Percentiles rank a stretch among this genome's conserved stretches.
These are phyloP conservation scores for Halcyon chelicuti DNA, from an alignment of 2,797 vertebrate genomes.

Conservation along the genomic window DNA sequence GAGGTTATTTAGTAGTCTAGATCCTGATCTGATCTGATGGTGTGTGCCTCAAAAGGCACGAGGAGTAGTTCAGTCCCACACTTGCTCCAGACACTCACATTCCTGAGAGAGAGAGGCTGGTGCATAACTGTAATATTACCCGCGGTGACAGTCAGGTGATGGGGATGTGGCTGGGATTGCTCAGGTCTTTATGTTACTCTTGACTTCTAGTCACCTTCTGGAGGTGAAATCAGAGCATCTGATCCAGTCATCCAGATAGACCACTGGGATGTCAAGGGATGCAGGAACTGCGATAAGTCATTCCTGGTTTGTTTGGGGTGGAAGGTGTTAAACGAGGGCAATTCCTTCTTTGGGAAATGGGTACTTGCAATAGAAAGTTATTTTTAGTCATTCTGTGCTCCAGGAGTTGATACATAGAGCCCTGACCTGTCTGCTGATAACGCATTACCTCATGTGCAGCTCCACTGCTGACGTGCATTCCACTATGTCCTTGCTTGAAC, in stretches of 20 bases:
- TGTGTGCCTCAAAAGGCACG: not conserved
- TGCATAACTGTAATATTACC: conserved; percentile 43
- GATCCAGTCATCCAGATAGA: not conserved
- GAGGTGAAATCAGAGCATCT: not conserved
- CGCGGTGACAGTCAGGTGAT: conserved; percentile 9
- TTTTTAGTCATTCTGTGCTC: conserved; percentile 70
- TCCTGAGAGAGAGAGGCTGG: not conserved
- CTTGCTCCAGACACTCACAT: not conserved
- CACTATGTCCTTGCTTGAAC: conserved; percentile 76
- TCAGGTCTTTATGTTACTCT: conserved; percentile 25
- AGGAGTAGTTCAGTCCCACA: not conserved
- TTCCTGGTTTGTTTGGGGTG: conserved; percentile 8
- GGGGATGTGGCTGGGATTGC: not conserved
- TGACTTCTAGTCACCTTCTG: not conserved
- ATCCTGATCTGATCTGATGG: not conserved
- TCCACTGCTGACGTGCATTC: conserved; percentile 23
- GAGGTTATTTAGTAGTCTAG: not conserved
- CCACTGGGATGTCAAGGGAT: not conserved
- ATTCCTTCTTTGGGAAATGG: conserved; percentile 74
- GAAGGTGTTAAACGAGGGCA: conserved; percentile 33
- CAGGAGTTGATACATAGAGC: conserved; percentile 65
- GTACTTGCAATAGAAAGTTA: conserved; percentile 77
- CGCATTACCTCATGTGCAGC: conserved; percentile 74
- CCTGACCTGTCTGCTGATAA: conserved; percentile 82
- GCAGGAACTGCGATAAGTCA: not conserved